Base-by-base conservation (phyloP, 2,113 vertebrate species). In the Chlorodrepanis virens region DNA sequence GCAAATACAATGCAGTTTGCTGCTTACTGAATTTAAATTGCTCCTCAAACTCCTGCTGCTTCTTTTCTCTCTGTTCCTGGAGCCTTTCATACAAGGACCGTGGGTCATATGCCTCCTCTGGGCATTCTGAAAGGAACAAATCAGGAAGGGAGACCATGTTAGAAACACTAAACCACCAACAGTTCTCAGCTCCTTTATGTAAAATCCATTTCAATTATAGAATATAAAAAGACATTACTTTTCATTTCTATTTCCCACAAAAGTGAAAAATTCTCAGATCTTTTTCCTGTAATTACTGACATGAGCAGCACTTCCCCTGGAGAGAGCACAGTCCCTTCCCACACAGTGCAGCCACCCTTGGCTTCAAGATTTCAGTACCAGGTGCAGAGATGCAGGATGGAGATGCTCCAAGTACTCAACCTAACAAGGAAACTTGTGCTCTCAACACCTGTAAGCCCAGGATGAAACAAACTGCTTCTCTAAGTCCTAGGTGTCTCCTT, bases 1-100 rank as follows among this genome's bases (percentile, higher is more conserved):
- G 52, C 57, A 42, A 42, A 42, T 42, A 42, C 40, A 42, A 42
- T 85, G 54, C 56, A 53, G 52, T 29, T 53, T 42, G 65, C 67
- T 40, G 72, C 99, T 98, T 98, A 99, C 99, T 99, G 98, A 99
- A 99, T 99, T 99, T 99, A 95, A 99, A 99, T 89, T 99, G 99
- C 93, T 99, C 99, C 92, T 99, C 99, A 96, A 97, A 99, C 45
- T 99, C 99, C 94, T 99, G 98, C 95, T 99, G 99, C 87, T 99
- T 99, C 97, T 99, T 99, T 79, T 99, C 99, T 77, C 99, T 99
- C 97, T 99, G 99, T 29, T 99, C 99, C 97, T 99, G 99, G 11
- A 99, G 99, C 29, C 98, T 98, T 93, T 99, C 99, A 77, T 97
- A 99, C 9, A 99, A 97, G 1, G 99, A 99, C 3, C 99, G 98